Percentiles rank a stretch among this genome's conserved stretches.
Conservation (phyloP, 1,140 invertebrate genomes). For the Drosophila sucinea region DNA sequence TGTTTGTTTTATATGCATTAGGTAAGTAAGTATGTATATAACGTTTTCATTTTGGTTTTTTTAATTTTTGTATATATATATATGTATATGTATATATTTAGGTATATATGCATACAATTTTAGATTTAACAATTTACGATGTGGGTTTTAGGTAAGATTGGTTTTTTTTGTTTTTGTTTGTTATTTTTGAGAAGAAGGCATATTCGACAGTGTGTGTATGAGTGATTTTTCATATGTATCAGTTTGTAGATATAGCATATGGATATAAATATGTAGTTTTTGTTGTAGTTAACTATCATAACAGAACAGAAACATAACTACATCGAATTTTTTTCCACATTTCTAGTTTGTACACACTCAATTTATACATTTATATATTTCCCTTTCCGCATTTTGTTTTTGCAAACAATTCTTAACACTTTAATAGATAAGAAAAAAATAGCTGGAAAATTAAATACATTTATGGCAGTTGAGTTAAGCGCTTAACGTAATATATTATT, state of each 20-base stretch:
- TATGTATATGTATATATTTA: conserved; percentile 34
- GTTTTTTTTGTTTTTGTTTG: conserved; percentile 26
- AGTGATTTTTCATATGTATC: conserved; percentile 42
- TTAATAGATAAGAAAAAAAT: conserved; percentile 24
- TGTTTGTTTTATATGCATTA: conserved; percentile 7
- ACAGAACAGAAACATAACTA: conserved; percentile 54
- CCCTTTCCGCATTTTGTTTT: background rate
- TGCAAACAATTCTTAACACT: conserved; percentile 52
- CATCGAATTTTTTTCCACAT: conserved; percentile 4
- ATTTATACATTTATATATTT: conserved; percentile 37
- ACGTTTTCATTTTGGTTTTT: conserved; percentile 31
- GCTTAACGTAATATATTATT: conserved; percentile 57
- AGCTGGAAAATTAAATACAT: conserved; percentile 58
- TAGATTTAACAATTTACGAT: conserved; percentile 72
- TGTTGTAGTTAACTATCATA: conserved; percentile 57
- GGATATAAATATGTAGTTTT: conserved; percentile 29
- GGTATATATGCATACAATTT: conserved; percentile 54
- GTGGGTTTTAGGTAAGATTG: conserved; percentile 40
- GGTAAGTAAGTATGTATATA: conserved; percentile 17
- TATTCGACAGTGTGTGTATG: conserved; percentile 57
- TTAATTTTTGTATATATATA: conserved; percentile 38
- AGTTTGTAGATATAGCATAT: conserved; percentile 39
- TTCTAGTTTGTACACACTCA: conserved; percentile 50
- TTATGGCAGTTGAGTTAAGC: conserved; percentile 73
- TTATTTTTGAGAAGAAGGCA: conserved; percentile 66